Evolutionary conservation across 2,888 invertebrate genomes (phyloP).

Genomic region (Diarsia brunnea): DNA sequence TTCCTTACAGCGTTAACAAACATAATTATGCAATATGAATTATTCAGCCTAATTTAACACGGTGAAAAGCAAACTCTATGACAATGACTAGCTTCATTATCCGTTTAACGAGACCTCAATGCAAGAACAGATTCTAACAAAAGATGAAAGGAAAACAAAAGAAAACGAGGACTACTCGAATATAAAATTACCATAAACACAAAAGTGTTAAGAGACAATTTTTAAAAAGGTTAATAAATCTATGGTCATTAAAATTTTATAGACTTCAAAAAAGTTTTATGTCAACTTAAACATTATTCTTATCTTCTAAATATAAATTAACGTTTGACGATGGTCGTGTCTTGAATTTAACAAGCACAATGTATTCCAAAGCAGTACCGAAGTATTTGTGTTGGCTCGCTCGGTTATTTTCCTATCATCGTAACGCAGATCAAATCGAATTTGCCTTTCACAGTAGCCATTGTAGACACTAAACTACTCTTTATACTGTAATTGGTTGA

Average conservation of each 20-base stretch:
- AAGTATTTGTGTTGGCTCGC: too few relatives aligned
- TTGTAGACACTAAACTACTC: conserved; percentile 63
- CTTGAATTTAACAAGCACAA: conserved; percentile 14
- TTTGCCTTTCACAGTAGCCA: conserved; percentile 61
- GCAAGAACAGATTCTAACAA: conserved; percentile 13
- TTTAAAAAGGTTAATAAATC: conserved; percentile 1
- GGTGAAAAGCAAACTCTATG: conserved; percentile 54
- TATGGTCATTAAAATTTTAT: conserved; percentile 8
- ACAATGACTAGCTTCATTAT: conserved; percentile 38
- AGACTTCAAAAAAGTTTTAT: conserved; percentile 17
- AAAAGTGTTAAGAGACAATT: background rate
- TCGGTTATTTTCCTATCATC: conserved; percentile 49
- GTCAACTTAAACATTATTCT: conserved; percentile 14
- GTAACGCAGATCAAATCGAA: conserved; percentile 50
- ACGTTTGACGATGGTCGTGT: background rate
- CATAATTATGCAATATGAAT: conserved; percentile 41
- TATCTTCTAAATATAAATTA: conserved; percentile 27
- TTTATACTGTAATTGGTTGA: conserved; percentile 57
- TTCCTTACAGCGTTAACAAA: conserved; percentile 18
- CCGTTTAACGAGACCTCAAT: conserved; percentile 17
- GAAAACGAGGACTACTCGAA: conserved; percentile 7
- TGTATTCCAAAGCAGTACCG: too few relatives aligned
- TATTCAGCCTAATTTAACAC: conserved; percentile 56
- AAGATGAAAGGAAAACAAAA: conserved; percentile 38
- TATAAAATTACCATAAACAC: background rate